Percentiles rank a stretch among this genome's conserved stretches.
Evolutionary conservation across 2,888 invertebrate species (phyloP).

Genomic region (Calameuta filiformis): DNA sequence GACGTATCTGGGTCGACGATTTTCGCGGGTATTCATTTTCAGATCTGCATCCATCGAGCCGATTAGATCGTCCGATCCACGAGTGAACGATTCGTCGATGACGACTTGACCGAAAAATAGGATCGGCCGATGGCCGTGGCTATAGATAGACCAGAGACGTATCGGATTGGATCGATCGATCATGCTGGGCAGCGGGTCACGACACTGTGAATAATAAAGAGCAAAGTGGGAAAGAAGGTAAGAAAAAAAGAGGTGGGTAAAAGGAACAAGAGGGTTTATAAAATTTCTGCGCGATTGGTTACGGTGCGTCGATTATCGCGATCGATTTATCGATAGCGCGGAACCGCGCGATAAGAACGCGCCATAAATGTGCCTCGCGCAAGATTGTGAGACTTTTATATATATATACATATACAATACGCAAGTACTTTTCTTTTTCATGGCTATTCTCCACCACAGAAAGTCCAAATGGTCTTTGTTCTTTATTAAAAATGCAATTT

Average conservation of each 20-base stretch:
- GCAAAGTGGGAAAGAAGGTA: neutral
- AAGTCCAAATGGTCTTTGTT: neutral
- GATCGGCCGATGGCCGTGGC: neutral
- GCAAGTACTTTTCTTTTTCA: neutral
- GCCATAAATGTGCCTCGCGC: neutral
- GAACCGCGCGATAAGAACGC: neutral
- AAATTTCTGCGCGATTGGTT: neutral
- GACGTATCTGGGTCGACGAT: neutral
- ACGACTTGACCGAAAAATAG: neutral
- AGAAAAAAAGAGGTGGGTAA: neutral
- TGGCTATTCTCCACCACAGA: neutral
- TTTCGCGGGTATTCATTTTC: neutral
- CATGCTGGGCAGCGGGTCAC: neutral
- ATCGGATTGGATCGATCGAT: neutral
- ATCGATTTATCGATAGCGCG: neutral
- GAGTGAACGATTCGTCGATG: neutral
- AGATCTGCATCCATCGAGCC: neutral
- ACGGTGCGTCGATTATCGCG: neutral
- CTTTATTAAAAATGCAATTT: neutral
- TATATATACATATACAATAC: too few relatives aligned
- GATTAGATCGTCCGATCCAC: neutral
- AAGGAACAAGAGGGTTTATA: neutral
- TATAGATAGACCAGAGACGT: neutral
- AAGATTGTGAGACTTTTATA: neutral
- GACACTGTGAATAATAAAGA: neutral